A percentile compares a stretch with the other conserved stretches of the same genome.
phyloP scores from a whole-genome alignment of 2,888 invertebrate genomes.

The Toxonevra muliebris region DNA sequence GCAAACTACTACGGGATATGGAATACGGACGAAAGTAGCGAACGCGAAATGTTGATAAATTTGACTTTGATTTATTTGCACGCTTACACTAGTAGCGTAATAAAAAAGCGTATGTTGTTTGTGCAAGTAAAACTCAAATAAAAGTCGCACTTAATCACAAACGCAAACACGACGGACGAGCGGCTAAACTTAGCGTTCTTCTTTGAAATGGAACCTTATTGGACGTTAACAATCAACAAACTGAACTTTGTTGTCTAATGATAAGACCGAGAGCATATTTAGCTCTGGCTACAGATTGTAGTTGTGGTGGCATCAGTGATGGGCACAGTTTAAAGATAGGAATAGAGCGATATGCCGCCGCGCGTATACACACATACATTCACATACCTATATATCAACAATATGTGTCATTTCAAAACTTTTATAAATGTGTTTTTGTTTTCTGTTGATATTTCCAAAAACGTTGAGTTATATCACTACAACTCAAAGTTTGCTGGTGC shows the following conservation, averaged over 20 bases:
- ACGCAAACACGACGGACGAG: background rate
- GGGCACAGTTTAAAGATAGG: too few relatives aligned
- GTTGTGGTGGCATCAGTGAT: background rate
- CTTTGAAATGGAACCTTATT: too few relatives aligned
- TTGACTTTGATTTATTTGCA: slow-evolving; percentile 15
- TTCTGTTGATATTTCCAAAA: slow-evolving; percentile 12
- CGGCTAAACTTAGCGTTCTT: too few relatives aligned
- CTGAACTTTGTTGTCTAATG: slow-evolving; percentile 3
- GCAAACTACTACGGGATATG: too few relatives aligned
- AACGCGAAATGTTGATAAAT: background rate
- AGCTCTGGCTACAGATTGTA: background rate
- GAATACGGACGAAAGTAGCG: too few relatives aligned
- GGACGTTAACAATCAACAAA: slow-evolving; percentile 14
- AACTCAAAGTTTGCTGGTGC: too few relatives aligned
- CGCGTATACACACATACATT: background rate
- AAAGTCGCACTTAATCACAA: slow-evolving; percentile 21
- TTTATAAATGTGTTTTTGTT: slow-evolving; percentile 12
- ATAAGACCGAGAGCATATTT: background rate
- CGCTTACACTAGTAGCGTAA: background rate
- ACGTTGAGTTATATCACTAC: too few relatives aligned
- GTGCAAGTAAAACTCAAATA: slow-evolving; percentile 15
- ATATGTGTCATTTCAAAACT: slow-evolving; percentile 2
- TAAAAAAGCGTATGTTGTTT: background rate
- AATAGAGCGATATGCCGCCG: background rate
- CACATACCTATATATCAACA: background rate